phyloP scores from a whole-genome alignment of 2,888 invertebrate genomes.

The Cartodere bifasciata region DNA sequence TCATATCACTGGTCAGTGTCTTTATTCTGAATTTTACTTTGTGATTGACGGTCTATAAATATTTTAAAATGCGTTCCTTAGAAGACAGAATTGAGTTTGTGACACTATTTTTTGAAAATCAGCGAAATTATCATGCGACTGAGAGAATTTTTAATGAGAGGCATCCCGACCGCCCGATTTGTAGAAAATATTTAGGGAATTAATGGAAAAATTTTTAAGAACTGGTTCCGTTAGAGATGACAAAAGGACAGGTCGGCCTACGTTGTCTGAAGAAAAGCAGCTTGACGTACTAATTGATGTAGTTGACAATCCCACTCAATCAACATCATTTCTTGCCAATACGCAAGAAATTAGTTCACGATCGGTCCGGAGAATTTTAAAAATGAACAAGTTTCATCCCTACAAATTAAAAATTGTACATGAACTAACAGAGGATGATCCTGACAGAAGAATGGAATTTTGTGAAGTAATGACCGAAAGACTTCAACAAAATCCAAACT shows the following conservation, averaged over 20 bases:
- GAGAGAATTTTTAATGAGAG: neutral
- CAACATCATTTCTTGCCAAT: neutral
- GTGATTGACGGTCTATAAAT: too few species aligned
- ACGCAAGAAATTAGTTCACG: neutral
- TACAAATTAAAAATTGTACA: conserved; percentile 14
- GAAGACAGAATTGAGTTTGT: conserved; percentile 1
- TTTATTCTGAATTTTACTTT: too few species aligned
- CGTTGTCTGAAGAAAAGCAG: neutral
- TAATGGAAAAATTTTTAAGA: neutral
- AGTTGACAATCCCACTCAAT: neutral
- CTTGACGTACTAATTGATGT: conserved; percentile 1
- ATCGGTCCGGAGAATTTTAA: neutral
- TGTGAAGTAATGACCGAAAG: conserved; percentile 10
- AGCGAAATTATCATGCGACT: neutral
- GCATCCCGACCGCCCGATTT: neutral
- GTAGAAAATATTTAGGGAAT: conserved; percentile 1
- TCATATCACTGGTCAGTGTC: too few species aligned
- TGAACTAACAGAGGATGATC: conserved; percentile 13
- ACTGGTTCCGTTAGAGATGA: too few species aligned
- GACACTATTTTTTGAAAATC: conserved; percentile 1
- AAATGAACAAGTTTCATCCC: conserved; percentile 11
- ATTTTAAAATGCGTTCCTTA: too few species aligned
- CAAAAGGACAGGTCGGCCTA: too few species aligned
- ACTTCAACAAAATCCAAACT: neutral
- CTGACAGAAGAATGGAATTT: conserved; percentile 15